Evolutionary conservation across 2,113 vertebrate genomes (phyloP), one percentile per base, ranked within the genome.

Genomic region (Oenanthe melanoleuca): DNA sequence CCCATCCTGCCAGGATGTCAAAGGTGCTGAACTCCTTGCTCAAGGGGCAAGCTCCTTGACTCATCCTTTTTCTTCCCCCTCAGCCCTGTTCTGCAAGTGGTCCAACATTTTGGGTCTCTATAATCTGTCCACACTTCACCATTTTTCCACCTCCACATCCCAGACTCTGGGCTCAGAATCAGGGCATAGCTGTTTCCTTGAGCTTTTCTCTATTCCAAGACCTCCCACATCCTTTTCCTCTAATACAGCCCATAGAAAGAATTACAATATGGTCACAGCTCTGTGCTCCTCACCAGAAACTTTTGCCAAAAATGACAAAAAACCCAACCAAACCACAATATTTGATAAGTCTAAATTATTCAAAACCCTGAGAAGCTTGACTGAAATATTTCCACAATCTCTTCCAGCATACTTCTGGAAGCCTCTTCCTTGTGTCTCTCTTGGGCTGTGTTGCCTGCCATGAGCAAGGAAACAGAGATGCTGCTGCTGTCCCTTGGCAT

Each of bases 311-410:
- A 94, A 75, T 47, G 3, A 73, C 75, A 91, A 69, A 38, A 77
- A 31, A 1, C 20, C 53, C 42, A 86, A 93, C 50, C 18, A 94
- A 93, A 71, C 80, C 90, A 66, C 14, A 5, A 47, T 64, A 81
- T 73, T 88, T 83, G 95, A 97, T 97, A 94, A 95, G 52, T 86
- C 37, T 93, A 55, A 88, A 90, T 88, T 92, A 88, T 90, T 93
- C 79, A 47, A 93, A 95, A 83, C 47, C 42, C 52, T 57, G 64
- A 90, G 67, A 92, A 86, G 55, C 67, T 63, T 78, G 42, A 95
- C 86, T 80, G 92, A 95, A 95, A 79, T 89, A 81, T 95, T 96
- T 97, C 91, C 80, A 40, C 28, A 15, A 14, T 40, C 40, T 91
- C 49, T 92, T 97, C 91, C 94, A 96, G 49, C 21, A 11, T 64